Evolutionary conservation across 2,888 invertebrate genomes (phyloP), one percentile per base, ranked within the genome.

Genomic region (Plemyria rubiginata): DNA sequence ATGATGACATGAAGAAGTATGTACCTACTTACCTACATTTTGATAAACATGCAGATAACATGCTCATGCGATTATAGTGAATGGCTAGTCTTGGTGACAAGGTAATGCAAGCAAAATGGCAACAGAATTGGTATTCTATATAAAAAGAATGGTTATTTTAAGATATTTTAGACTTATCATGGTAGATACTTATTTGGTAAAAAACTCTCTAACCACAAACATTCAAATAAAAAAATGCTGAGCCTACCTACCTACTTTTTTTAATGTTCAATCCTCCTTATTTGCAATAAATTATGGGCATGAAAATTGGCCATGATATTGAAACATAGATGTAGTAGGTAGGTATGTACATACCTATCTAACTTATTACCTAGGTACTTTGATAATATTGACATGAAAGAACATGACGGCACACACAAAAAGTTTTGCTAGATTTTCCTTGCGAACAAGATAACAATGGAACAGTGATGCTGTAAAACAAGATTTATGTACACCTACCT

Each of bases 401-500:
- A 52, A 58, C 52, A 58, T 60, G 43, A 15, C 40, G n/a, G 36
- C 15, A 12, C 36, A 12, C 36, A 54, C 41, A 60, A 57, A 65
- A 68, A 65, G 60, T 62, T 66, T 54, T 54, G 11, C 22, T 48
- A 13, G 53, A 54, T 65, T 65, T 45, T 45, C 52, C 52, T 40
- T 62, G 54, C 43, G 52, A 65, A 54, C 62, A 58, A 61, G 38
- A 54, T 60, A 51, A 71, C 66, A 68, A 68, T 69, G 64, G 59
- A 66, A 53, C 41, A 51, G 49, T 36, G 69, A 71, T 68, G 70
- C 69, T 65, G 67, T 65, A 69, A 71, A 65, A 69, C 61, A 64
- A 62, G 71, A 79, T n/a, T n/a, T 73, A 62, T 70, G 79, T 73
- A 77, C 74, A 92, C 94, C 94, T 88, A 95, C 95, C 95, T 96